Percentiles rank a stretch among this genome's conserved stretches.
phyloP scores from a whole-genome alignment of 2,797 vertebrate species.

The Aldrovandia affinis region DNA sequence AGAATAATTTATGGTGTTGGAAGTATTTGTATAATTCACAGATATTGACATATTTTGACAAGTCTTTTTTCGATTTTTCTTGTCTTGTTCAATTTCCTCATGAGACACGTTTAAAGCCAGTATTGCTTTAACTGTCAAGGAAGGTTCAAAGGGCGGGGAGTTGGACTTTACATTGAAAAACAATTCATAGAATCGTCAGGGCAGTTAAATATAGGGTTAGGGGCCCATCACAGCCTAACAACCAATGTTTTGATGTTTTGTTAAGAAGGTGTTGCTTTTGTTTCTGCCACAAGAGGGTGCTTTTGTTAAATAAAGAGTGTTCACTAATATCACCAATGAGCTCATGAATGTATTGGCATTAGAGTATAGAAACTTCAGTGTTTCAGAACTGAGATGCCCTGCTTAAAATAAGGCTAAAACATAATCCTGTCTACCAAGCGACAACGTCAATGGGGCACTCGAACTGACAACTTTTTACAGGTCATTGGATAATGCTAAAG shows the following conservation, averaged over 20 bases:
- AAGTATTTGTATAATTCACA: too few relatives aligned
- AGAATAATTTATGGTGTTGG: too few relatives aligned
- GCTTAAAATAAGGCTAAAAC: neutral
- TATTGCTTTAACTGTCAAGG: too few relatives aligned
- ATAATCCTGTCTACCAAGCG: neutral
- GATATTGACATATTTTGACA: too few relatives aligned
- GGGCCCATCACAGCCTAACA: neutral
- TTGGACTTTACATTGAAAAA: neutral
- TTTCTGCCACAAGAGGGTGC: conserved; percentile 6
- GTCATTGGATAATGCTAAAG: neutral
- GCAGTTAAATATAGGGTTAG: neutral
- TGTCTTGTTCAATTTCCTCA: too few relatives aligned
- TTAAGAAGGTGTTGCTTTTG: neutral
- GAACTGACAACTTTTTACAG: neutral
- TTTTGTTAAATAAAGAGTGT: neutral
- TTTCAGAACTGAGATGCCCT: neutral
- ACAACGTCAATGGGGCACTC: neutral
- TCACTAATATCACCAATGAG: neutral
- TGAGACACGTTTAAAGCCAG: too few relatives aligned
- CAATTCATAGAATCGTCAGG: neutral
- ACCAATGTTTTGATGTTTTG: neutral
- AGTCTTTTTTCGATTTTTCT: too few relatives aligned
- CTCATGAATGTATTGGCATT: neutral
- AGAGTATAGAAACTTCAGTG: neutral
- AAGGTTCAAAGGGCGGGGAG: too few relatives aligned